Evolutionary conservation across 1,140 invertebrate species (phyloP).

Genomic region (Varroa destructor): DNA sequence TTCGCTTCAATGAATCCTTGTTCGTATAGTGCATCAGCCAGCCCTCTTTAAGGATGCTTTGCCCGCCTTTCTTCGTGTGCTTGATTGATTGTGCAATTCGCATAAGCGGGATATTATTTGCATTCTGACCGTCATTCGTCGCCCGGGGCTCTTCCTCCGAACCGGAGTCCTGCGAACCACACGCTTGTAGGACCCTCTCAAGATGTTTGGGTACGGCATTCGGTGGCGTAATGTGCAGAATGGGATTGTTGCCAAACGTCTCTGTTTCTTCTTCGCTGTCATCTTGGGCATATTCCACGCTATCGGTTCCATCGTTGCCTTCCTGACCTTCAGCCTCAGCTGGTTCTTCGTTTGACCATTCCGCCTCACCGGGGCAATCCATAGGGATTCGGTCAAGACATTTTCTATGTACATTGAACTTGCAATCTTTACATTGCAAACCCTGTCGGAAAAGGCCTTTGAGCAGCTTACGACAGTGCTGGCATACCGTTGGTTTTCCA

Average conservation of each 20-base stretch:
- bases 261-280: slow-evolving; percentile 29
- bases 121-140: slow-evolving; percentile 37
- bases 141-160: slow-evolving; percentile 4
- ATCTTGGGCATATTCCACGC: slow-evolving; percentile 4
- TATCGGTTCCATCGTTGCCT: not conserved
- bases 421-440: slow-evolving; percentile 83
- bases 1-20: slow-evolving; percentile 62
- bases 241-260: not conserved
- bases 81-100: slow-evolving; percentile 95
- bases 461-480: slow-evolving; percentile 84
- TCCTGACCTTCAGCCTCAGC: not conserved
- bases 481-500: slow-evolving; percentile 88
- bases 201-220: slow-evolving; percentile 14
- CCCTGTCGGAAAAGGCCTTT: slow-evolving; percentile 92
- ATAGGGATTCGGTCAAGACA: slow-evolving; percentile 85
- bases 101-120: slow-evolving; percentile 95
- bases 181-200: slow-evolving; percentile 17
- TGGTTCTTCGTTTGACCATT: slow-evolving; percentile 33
- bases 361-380: slow-evolving; percentile 77
- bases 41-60: slow-evolving; percentile 85
- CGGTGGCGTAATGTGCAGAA: slow-evolving; percentile 7
- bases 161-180: slow-evolving; percentile 17
- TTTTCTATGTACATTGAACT: slow-evolving; percentile 95
- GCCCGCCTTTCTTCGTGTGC: slow-evolving; percentile 75
- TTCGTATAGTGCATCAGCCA: slow-evolving; percentile 93